A percentile compares a stretch with the other conserved stretches of the same genome.
These are phyloP conservation scores for Calliphora vomitoria DNA, from an alignment of 2,888 invertebrate species.

Conservation along the genomic window DNA sequence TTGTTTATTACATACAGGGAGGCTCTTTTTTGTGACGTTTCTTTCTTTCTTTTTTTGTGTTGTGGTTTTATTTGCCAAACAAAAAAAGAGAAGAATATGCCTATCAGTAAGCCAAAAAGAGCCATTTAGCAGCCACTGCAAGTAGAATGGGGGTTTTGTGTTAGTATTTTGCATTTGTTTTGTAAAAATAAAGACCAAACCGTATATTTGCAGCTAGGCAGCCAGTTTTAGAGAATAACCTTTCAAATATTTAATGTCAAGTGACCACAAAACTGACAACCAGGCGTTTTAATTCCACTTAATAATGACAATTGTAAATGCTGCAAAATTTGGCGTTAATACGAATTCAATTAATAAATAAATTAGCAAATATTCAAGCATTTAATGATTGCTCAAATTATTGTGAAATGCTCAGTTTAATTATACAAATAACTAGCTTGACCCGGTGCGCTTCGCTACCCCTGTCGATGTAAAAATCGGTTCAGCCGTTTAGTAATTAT, in stretches of 20 bases:
- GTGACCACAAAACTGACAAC: constrained; percentile 66
- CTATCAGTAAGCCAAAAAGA: not conserved
- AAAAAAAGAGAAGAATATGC: constrained; percentile 10
- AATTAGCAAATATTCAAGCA: constrained; percentile 25
- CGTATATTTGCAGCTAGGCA: not conserved
- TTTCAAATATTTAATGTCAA: constrained; percentile 49
- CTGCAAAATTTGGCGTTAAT: constrained; percentile 36
- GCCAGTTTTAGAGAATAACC: not conserved
- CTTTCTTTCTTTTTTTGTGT: constrained; percentile 15
- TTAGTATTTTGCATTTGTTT: constrained; percentile 7
- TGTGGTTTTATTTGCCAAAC: constrained; percentile 59
- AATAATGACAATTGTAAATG: constrained; percentile 65
- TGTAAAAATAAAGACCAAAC: not conserved
- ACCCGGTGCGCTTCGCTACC: too few species aligned
- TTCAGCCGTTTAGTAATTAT: too few species aligned
- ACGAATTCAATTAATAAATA: constrained; percentile 55
- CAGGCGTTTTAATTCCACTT: constrained; percentile 65
- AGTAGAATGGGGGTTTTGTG: not conserved
- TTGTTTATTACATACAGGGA: constrained; percentile 43
- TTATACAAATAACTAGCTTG: not conserved
- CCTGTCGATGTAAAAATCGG: too few species aligned
- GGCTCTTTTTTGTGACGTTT: not conserved
- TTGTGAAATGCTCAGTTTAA: not conserved
- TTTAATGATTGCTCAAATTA: not conserved
- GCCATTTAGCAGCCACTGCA: not conserved